Evolutionary conservation across 2,797 vertebrate genomes (phyloP).

Genomic region (Alosa sapidissima): DNA sequence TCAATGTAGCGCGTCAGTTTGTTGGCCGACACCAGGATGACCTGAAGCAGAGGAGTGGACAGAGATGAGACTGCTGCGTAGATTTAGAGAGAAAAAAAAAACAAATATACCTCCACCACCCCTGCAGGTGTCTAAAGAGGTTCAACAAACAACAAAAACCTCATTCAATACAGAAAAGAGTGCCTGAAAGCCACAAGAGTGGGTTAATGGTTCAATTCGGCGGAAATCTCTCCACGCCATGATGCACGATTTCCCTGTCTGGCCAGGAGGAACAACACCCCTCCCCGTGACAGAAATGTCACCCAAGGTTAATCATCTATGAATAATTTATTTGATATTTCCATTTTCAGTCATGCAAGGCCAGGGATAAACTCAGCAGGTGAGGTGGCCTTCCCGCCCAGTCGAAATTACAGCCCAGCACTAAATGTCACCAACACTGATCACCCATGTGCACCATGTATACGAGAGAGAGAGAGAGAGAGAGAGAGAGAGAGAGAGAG

Average conservation of each 20-base stretch:
- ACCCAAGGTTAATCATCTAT: conserved; percentile 40
- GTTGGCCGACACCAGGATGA: conserved; percentile 98
- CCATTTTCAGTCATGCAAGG: conserved; percentile 25
- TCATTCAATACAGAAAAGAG: neutral
- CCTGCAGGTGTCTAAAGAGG: neutral
- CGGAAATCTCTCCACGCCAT: neutral
- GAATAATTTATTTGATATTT: conserved; percentile 50
- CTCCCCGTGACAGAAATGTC: conserved; percentile 39
- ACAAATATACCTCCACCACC: neutral
- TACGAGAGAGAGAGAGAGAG: neutral
- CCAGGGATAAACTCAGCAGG: conserved; percentile 33
- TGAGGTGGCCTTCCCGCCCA: conserved; percentile 31
- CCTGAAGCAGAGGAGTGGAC: conserved; percentile 70
- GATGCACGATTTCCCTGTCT: conserved; percentile 22
- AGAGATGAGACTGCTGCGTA: conserved; percentile 7
- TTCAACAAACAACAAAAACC: neutral
- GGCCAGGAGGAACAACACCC: neutral
- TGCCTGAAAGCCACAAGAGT: neutral
- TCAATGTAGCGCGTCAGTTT: conserved; percentile 97
- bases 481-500: neutral
- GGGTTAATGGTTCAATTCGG: neutral
- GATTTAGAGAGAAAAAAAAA: neutral
- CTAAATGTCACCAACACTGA: conserved; percentile 37
- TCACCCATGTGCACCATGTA: conserved; percentile 11
- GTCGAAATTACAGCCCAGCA: conserved; percentile 22